Base-by-base conservation (phyloP, 2,888 invertebrate genomes). In the Kryphioiulus occultus region DNA sequence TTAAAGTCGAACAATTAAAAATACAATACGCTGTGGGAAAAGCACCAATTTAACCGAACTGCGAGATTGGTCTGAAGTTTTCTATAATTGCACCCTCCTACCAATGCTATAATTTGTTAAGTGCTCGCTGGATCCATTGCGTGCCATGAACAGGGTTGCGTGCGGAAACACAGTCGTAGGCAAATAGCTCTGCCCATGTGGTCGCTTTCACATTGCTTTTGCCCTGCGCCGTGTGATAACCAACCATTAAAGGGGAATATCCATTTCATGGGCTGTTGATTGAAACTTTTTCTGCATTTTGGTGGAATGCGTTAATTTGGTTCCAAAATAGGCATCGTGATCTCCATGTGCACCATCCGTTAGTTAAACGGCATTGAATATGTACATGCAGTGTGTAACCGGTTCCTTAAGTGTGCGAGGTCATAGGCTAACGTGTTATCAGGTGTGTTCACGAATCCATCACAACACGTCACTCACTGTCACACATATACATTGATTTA, bases 71-170 rank as follows among this genome's bases (percentile, higher is more conserved):
- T 68, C 26, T 26, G 68, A 68, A 68, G 26, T 68, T 68, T 26
- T 26, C 26, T 68, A 68, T 68, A 68, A 68, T 68, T 68, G 26
- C 68, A 68, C 26, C 68, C 7, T 68, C 26, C 26, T 68, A 68
- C 15, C 26, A 68, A 68, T 68, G 68, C 68, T 68, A 26, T 68
- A 68, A 68, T 68, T 68, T 68, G 68, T 68, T 68, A 68, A 68
- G 68, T 68, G 68, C 68, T 12, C 26, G 9, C 68, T 26, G 26
- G 22, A 68, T 68, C 68, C 68, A 7, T 22, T 26, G 68, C 68
- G 68, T 68, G 68, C 26, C 26, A 26, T 26, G 68, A 26, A 3
- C 9, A 26, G 68, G 68, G 26, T 68, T 26, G 68, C 68, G 68
- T 68, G 68, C 68, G 12, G n/a, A n/a, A 59, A 22, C n/a, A 5